Base-by-base conservation (phyloP, 2,888 invertebrate genomes). In the Glyphotaelius pellucidus region DNA sequence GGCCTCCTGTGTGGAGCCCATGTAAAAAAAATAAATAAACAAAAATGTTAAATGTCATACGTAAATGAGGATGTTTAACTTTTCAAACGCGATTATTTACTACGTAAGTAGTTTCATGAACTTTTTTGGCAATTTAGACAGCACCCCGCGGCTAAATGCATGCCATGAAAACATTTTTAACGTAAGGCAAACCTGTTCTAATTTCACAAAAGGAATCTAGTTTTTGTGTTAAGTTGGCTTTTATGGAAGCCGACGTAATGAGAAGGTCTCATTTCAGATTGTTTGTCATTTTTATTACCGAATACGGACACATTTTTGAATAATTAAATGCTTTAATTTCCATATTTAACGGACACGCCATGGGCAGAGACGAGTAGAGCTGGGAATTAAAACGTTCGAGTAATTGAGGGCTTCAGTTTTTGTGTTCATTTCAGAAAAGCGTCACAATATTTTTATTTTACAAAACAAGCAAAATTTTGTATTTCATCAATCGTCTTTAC, bases 301-400 rank as follows among this genome's bases (percentile, higher is more conserved):
- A 38, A 79, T 89, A 79, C 88, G 14, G 80, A 32, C 88, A 80
- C n/a, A 38, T 89, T 89, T 89, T 89, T 89, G 88, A 35, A 79
- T 89, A 89, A 89, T 89, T 19, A 89, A 30, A 32, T 89, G 88
- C n/a, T 89, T 79, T 79, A 67, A 89, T 89, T 89, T 89, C 32
- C 88, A 89, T 89, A 89, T 79, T 89, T 87, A 89, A 38, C 79
- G 30, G 88, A 79, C 38, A 89, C 88, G 88, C 88, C 38, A 31
- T 38, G 15, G 79, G 5, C 80, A 89, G 32, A 89, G 38, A 79
- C 88, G 35, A 89, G 35, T 80, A 79, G 67, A 79, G 32, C 67
- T 32, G 67, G 35, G 12, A 38, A 86, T 31, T 84, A 84, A 84
- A 84, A 38, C 32, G 84, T 84, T n/a, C 19, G 38, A 84, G 84